Base-by-base conservation (phyloP, 1,140 invertebrate species). In the Monochamus saltuarius region DNA sequence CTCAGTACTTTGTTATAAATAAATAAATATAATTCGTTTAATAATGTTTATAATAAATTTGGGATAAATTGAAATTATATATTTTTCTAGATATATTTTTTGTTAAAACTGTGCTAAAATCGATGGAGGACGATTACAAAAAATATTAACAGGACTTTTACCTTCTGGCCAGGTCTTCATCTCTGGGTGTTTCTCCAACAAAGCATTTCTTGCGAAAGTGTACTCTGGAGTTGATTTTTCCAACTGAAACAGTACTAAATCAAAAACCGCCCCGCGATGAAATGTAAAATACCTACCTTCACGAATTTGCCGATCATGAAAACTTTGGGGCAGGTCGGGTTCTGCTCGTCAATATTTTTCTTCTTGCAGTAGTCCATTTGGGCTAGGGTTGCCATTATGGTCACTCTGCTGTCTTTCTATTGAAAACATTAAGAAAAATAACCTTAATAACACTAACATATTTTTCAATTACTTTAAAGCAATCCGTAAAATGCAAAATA, bases 291-390 rank as follows among this genome's bases (percentile, higher is more conserved):
- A 66, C 62, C 72, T 74, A 91, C 89, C 80, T 81, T 80, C 52
- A 82, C 77, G 58, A 91, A 84, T 71, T 82, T 82, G 36, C 90
- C 90, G 16, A 84, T 83, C 1, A 93, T 78, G 65, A 90, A 86
- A 0, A 88, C 78, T 50, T 88, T 82, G 1, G 88, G 85, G 80
- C 91, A 93, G 7, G 87, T 80, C 1, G 91, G 90, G 77, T 91
- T 89, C 80, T 92, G 89, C 0, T 89, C 86, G 75, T 92, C 90
- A 57, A 81, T 85, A 43, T 81, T 73, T 46, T 85, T 76, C 1
- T 76, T 74, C 43, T 79, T 75, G 67, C 90, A 92, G 64, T 85
- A 89, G 47, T 82, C 68, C 0, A 81, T 83, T 77, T 91, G 82
- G 55, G 89, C 87, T 17, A 91, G 76, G 0, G 82, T 82, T 64